These are phyloP conservation scores for Lycopodina hypogea DNA, from an alignment of 37 sponge, comb jelly and placozoan genomes.

Conservation along the genomic window DNA sequence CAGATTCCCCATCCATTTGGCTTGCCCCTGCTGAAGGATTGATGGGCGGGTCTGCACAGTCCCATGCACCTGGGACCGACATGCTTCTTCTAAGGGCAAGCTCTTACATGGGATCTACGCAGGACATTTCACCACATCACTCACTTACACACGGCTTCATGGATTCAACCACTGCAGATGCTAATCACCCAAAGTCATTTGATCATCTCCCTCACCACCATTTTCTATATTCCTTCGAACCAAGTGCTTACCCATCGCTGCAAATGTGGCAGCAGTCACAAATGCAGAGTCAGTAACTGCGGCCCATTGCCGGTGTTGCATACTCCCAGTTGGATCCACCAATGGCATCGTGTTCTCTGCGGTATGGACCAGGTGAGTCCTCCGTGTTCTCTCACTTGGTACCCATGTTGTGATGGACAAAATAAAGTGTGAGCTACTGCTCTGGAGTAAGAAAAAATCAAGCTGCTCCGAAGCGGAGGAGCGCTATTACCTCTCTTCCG, in stretches of 20 bases:
- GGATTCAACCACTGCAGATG: background rate
- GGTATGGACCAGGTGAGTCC: slow-evolving; percentile 12
- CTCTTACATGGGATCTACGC: background rate
- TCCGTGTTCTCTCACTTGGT: slow-evolving; percentile 2
- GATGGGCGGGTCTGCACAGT: background rate
- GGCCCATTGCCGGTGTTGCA: slow-evolving; percentile 9
- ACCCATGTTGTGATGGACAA: background rate
- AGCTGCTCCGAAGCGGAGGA: background rate
- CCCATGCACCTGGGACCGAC: background rate
- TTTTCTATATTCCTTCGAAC: slow-evolving; percentile 44
- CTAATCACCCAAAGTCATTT: slow-evolving; percentile 4
- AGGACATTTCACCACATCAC: background rate
- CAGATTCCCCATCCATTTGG: background rate
- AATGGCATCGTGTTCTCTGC: slow-evolving; percentile 14
- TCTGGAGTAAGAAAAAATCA: background rate
- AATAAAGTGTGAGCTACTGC: background rate
- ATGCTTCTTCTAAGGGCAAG: background rate
- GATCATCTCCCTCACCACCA: slow-evolving; percentile 18
- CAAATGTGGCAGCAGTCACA: slow-evolving; percentile 53
- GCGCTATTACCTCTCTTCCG: background rate
- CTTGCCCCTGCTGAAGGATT: background rate
- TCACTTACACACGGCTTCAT: slow-evolving; percentile 1
- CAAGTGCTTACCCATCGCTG: slow-evolving; percentile 16
- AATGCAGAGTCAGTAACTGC: slow-evolving; percentile 19
- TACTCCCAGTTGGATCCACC: slow-evolving; percentile 28